Evolutionary conservation across 1,140 invertebrate species (phyloP).

Genomic region (Calosoma granatense): DNA sequence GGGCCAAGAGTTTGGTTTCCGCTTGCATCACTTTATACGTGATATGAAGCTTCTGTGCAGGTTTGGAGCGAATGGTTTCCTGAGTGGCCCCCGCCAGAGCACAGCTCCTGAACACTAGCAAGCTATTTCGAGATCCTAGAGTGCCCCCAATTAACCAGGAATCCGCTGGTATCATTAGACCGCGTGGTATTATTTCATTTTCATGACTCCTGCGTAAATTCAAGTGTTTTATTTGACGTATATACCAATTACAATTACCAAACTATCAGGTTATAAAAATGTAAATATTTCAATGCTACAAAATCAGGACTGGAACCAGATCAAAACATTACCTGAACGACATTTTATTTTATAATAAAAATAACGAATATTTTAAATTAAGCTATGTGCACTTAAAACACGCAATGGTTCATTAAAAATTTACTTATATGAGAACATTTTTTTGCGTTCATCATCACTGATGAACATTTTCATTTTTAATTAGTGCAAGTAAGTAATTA

Average conservation of each 20-base stretch:
- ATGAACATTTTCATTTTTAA: no score
- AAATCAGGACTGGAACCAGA: not conserved
- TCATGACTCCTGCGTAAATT: not conserved
- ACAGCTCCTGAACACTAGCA: constrained; percentile 45
- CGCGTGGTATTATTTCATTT: constrained; percentile 11
- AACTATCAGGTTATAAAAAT: not conserved
- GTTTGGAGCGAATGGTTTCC: constrained; percentile 37
- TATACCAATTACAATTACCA: not conserved
- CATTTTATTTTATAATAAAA: no score
- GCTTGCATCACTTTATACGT: constrained; percentile 72
- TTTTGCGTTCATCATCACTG: no score
- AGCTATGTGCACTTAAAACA: no score
- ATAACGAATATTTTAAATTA: no score
- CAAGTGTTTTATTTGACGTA: no score
- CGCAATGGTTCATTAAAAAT: no score
- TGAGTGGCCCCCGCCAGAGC: constrained; percentile 36
- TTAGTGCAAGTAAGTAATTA: no score
- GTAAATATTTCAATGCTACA: not conserved
- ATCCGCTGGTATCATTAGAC: constrained; percentile 18
- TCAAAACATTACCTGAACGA: not conserved
- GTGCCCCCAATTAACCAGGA: constrained; percentile 42
- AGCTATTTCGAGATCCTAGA: constrained; percentile 39
- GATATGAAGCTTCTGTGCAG: constrained; percentile 61
- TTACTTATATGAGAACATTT: no score
- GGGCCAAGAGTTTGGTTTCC: constrained; percentile 64